phyloP scores from a whole-genome alignment of 1,140 invertebrate species.

The Drosophila prosaltans region DNA sequence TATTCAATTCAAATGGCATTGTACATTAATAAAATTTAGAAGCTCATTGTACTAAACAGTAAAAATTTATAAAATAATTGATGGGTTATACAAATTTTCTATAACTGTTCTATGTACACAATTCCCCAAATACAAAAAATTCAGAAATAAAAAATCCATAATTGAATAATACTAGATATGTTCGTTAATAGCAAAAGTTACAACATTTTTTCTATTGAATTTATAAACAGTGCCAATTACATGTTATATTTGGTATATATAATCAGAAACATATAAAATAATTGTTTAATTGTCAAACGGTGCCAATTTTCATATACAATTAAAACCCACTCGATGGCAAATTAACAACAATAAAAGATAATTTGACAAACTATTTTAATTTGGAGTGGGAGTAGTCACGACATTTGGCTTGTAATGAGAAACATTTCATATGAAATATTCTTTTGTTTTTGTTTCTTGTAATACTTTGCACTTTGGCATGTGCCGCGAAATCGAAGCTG shows the following conservation, averaged over 20 bases:
- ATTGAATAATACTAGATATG: too few species aligned
- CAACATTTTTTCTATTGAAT: too few species aligned
- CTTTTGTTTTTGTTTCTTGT: neutral
- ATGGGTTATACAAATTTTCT: too few species aligned
- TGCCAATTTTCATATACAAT: neutral
- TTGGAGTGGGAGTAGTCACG: neutral
- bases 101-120: too few species aligned
- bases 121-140: too few species aligned
- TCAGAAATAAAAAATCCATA: too few species aligned
- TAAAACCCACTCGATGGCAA: neutral
- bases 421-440: neutral
- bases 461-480: constrained; percentile 46
- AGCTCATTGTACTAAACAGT: too few species aligned
- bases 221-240: too few species aligned
- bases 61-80: too few species aligned
- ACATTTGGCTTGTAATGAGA: neutral
- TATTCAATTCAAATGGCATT: neutral
- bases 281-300: neutral
- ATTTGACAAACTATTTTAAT: neutral
- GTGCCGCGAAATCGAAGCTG: constrained; percentile 62
- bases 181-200: too few species aligned
- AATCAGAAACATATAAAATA: neutral
- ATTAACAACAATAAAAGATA: neutral
- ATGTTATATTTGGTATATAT: too few species aligned
- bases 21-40: too few species aligned